Percentiles rank a stretch among this genome's conserved stretches.
These are phyloP conservation scores for Idaea aversata DNA, from an alignment of 2,888 invertebrate genomes.

Conservation along the genomic window DNA sequence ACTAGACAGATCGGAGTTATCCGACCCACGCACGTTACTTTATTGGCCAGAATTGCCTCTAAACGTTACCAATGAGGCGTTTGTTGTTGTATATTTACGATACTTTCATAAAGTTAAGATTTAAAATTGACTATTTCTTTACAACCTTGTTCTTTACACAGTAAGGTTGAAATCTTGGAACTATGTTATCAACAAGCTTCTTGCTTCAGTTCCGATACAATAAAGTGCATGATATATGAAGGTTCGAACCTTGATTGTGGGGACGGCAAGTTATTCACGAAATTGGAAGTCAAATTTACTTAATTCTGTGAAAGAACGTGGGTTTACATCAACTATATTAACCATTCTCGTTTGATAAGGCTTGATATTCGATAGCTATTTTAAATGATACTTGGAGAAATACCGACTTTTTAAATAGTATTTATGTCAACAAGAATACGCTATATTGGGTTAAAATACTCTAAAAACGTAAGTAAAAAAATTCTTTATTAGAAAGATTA, in stretches of 20 bases:
- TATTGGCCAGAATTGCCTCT: slow-evolving; percentile 77
- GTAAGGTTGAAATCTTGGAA: slow-evolving; percentile 11
- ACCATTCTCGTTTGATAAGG: slow-evolving; percentile 10
- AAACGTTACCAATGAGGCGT: slow-evolving; percentile 77
- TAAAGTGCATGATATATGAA: slow-evolving; percentile 63
- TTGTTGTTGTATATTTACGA: slow-evolving; percentile 75
- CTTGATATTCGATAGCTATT: slow-evolving; percentile 1
- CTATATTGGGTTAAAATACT: background rate
- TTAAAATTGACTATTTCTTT: slow-evolving; percentile 14
- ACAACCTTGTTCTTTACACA: slow-evolving; percentile 13
- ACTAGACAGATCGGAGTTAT: slow-evolving; percentile 48
- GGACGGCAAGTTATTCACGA: slow-evolving; percentile 38
- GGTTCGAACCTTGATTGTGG: slow-evolving; percentile 39
- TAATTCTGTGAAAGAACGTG: slow-evolving; percentile 38
- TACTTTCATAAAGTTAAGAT: slow-evolving; percentile 32
- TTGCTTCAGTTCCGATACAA: slow-evolving; percentile 54
- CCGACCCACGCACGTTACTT: slow-evolving; percentile 69
- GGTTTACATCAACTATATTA: slow-evolving; percentile 27
- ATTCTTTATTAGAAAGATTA: background rate
- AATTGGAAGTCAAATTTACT: slow-evolving; percentile 38
- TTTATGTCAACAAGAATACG: background rate
- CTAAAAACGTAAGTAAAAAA: background rate
- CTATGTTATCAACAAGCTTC: slow-evolving; percentile 36
- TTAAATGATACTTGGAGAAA: background rate
- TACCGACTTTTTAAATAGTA: background rate